phyloP scores from a whole-genome alignment of 2,888 invertebrate species.

The Diloba caeruleocephala region DNA sequence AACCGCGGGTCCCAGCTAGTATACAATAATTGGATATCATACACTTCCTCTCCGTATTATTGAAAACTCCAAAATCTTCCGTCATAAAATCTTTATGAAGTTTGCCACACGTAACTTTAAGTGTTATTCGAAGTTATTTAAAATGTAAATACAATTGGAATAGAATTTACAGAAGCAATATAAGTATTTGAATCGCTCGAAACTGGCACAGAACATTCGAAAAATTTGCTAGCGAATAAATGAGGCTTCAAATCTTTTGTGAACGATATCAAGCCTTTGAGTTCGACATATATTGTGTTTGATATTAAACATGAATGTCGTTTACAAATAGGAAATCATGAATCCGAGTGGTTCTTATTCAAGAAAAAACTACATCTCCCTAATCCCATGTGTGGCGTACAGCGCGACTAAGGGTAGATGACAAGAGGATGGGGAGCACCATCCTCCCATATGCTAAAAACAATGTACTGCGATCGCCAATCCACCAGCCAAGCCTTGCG shows the following conservation, averaged over 20 bases:
- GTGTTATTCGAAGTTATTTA: slow-evolving; percentile 29
- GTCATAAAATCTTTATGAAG: slow-evolving; percentile 28
- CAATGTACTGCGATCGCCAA: no score
- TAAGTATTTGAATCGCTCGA: slow-evolving; percentile 28
- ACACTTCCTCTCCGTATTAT: slow-evolving; percentile 15
- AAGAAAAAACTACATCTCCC: no score
- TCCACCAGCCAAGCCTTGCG: no score
- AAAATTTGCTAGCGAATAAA: slow-evolving; percentile 15
- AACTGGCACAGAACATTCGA: background rate
- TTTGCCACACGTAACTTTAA: slow-evolving; percentile 9
- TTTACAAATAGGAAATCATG: no score
- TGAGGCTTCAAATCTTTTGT: slow-evolving; percentile 5
- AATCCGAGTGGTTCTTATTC: no score
- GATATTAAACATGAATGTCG: background rate
- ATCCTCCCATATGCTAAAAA: no score
- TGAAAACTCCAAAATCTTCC: slow-evolving; percentile 29
- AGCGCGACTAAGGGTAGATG: no score
- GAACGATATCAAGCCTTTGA: background rate
- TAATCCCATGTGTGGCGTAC: no score
- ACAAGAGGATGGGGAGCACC: no score
- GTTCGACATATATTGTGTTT: background rate
- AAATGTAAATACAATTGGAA: slow-evolving; percentile 37
- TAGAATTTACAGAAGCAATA: slow-evolving; percentile 45
- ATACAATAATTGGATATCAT: background rate
- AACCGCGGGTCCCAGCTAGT: no score